Percentiles rank a stretch among this genome's conserved stretches.
phyloP scores from a whole-genome alignment of 2,888 invertebrate species.

The Philaethria dido region DNA sequence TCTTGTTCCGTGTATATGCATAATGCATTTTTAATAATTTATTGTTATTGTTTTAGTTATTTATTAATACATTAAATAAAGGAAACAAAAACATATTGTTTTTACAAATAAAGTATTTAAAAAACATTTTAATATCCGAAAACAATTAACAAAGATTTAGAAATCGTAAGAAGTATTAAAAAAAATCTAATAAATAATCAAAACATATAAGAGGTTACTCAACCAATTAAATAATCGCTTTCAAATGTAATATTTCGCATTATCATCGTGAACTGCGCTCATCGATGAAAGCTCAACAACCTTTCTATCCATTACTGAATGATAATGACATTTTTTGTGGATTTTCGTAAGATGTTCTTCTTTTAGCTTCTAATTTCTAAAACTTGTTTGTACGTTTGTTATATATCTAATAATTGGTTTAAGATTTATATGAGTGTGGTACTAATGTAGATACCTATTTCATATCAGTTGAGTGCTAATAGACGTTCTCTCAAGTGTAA shows the following conservation, averaged over 20 bases:
- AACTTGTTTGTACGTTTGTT: background rate
- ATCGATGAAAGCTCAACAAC: constrained; percentile 31
- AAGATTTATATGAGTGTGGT: too few relatives aligned
- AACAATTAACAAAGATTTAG: too few relatives aligned
- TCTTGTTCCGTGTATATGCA: too few relatives aligned
- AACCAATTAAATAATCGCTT: constrained; percentile 43
- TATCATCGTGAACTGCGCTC: constrained; percentile 37
- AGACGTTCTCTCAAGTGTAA: background rate
- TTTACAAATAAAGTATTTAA: too few relatives aligned
- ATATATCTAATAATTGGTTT: background rate
- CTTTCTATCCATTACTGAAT: constrained; percentile 11
- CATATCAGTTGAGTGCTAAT: background rate
- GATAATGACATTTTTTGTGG: constrained; percentile 9
- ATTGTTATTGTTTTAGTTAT: too few relatives aligned
- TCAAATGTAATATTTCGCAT: constrained; percentile 43
- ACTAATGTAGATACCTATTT: too few relatives aligned
- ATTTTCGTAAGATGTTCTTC: background rate
- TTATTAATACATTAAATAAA: too few relatives aligned
- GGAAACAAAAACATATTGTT: too few relatives aligned
- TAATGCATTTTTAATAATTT: too few relatives aligned
- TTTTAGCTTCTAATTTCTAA: constrained; percentile 1
- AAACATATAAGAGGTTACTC: constrained; percentile 26
- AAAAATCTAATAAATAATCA: constrained; percentile 2
- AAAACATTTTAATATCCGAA: background rate
- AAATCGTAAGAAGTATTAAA: constrained; percentile 29